These are phyloP conservation scores for Lepas anatifera DNA, from an alignment of 2,888 invertebrate species.

Conservation along the genomic window DNA sequence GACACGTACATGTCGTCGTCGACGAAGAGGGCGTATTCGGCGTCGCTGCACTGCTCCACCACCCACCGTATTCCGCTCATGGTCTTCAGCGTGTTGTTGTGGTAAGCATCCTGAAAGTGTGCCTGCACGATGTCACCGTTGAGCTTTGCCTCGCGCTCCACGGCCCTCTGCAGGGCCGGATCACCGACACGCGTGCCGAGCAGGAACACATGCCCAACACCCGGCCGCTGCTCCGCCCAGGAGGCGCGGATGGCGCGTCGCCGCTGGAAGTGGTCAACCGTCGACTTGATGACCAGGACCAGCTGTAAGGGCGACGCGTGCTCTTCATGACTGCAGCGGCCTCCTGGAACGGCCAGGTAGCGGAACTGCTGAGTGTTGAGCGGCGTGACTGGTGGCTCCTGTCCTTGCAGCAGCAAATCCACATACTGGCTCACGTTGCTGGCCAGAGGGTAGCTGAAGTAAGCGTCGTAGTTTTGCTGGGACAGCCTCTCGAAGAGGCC, in stretches of 20 bases:
- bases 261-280: slow-evolving; percentile 51
- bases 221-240: slow-evolving; percentile 66
- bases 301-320: slow-evolving; percentile 42
- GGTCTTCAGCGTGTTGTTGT: slow-evolving; percentile 87
- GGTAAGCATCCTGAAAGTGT: slow-evolving; percentile 60
- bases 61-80: slow-evolving; percentile 80
- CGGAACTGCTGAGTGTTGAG: slow-evolving; percentile 28
- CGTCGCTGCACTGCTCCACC: slow-evolving; percentile 53
- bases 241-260: slow-evolving; percentile 62
- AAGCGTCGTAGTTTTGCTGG: slow-evolving; percentile 51
- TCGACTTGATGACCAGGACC: slow-evolving; percentile 69
- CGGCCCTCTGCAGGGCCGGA: slow-evolving; percentile 31
- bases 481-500: slow-evolving; percentile 60
- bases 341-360: not conserved
- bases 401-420: slow-evolving; percentile 44
- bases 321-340: too few species aligned
- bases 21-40: slow-evolving; percentile 70
- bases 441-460: slow-evolving; percentile 67
- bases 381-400: slow-evolving; percentile 48
- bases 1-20: slow-evolving; percentile 85
- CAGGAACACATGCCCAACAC: slow-evolving; percentile 69
- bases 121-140: slow-evolving; percentile 68
- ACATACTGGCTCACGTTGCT: slow-evolving; percentile 52
- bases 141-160: slow-evolving; percentile 51
- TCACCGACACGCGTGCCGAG: too few species aligned